These are phyloP conservation scores for Paramuricea clavata DNA, from an alignment of 92 coral and sea anemone genomes.

Conservation along the genomic window DNA sequence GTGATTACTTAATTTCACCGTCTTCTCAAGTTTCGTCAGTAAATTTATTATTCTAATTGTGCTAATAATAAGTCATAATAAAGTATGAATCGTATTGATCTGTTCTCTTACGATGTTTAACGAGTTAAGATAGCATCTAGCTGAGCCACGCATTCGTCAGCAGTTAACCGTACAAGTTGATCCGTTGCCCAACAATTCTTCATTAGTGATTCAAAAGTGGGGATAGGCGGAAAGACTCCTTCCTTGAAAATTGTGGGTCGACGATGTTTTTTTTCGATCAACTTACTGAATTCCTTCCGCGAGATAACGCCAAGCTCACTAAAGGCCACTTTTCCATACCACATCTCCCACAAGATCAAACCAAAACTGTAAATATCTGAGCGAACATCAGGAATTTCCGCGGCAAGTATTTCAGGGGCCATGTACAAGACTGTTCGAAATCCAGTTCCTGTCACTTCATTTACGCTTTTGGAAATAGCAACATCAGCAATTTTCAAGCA, in stretches of 20 bases:
- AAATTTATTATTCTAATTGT: no score
- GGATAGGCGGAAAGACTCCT: not conserved
- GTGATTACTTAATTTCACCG: no score
- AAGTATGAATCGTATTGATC: no score
- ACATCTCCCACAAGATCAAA: slow-evolving; percentile 66
- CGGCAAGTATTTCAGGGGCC: slow-evolving; percentile 60
- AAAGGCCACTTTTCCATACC: slow-evolving; percentile 59
- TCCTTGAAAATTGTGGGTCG: not conserved
- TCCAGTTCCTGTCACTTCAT: slow-evolving; percentile 41
- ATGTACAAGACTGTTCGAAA: slow-evolving; percentile 54
- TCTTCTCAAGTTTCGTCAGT: no score
- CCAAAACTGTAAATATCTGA: slow-evolving; percentile 69
- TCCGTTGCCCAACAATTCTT: not conserved
- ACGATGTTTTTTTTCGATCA: not conserved
- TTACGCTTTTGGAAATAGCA: slow-evolving; percentile 30
- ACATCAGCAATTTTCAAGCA: slow-evolving; percentile 46
- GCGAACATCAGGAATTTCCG: slow-evolving; percentile 1
- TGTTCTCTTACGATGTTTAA: no score
- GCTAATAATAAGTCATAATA: no score
- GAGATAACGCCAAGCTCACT: not conserved
- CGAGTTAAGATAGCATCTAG: not conserved
- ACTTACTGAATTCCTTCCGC: not conserved
- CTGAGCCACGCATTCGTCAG: not conserved
- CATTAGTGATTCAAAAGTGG: not conserved
- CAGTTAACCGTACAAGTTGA: not conserved